These are phyloP conservation scores for Acomys russatus DNA, from an alignment of 2,797 vertebrate species.

Conservation along the genomic window DNA sequence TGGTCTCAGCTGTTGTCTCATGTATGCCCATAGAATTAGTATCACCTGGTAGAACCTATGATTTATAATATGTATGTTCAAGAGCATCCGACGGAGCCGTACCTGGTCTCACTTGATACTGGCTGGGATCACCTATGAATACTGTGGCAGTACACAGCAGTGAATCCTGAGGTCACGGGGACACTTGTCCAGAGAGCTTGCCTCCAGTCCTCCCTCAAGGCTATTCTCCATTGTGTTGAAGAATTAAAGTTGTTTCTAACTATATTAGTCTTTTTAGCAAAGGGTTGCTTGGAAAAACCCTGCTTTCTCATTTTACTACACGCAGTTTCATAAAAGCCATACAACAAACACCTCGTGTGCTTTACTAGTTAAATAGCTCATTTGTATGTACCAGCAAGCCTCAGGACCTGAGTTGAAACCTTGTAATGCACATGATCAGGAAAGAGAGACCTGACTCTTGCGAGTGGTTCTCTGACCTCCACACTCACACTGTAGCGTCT, in stretches of 20 bases:
- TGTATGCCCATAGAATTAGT: background rate
- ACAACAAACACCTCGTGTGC: background rate
- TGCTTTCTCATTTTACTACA: background rate
- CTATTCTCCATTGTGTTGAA: background rate
- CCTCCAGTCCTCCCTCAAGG: background rate
- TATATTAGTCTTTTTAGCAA: background rate
- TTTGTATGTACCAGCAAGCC: background rate
- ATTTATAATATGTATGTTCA: background rate
- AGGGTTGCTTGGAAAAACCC: background rate
- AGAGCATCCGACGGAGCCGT: background rate
- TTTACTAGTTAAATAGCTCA: background rate
- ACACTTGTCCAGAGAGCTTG: background rate
- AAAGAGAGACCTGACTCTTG: too few species aligned
- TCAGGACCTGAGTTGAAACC: background rate
- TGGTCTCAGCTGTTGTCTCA: background rate
- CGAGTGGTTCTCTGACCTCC: too few species aligned
- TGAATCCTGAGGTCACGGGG: background rate
- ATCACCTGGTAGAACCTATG: background rate
- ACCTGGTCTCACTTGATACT: background rate
- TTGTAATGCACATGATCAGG: background rate
- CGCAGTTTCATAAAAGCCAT: background rate
- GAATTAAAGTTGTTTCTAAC: background rate
- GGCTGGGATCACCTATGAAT: background rate
- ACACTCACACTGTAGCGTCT: background rate
- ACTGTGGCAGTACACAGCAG: background rate